A percentile compares a stretch with the other conserved stretches of the same genome.
Evolutionary conservation across 2,797 vertebrate genomes (phyloP).

Genomic region (Pseudochromis fuscus): DNA sequence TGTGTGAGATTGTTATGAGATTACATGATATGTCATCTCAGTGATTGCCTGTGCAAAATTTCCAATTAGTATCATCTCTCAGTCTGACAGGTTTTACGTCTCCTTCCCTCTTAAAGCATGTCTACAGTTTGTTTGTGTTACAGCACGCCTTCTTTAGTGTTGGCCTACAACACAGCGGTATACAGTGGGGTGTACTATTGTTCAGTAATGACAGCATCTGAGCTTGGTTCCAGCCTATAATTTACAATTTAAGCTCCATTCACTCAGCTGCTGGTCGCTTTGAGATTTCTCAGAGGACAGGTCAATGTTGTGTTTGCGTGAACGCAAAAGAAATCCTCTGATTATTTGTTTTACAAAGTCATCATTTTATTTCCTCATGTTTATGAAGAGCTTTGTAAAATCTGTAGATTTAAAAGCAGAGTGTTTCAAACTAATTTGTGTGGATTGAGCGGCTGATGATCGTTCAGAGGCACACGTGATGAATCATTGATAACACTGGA

Average conservation of each 20-base stretch:
- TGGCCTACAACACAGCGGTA: background rate
- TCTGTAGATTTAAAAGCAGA: no score
- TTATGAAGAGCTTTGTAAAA: no score
- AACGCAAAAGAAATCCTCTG: no score
- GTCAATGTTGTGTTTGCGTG: background rate
- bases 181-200: background rate
- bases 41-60: conserved; percentile 38
- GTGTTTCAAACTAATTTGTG: background rate
- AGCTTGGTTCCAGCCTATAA: conserved; percentile 5
- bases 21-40: conserved; percentile 31
- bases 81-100: conserved; percentile 36
- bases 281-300: background rate
- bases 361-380: no score
- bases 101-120: conserved; percentile 26
- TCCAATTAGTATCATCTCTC: conserved; percentile 46
- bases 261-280: background rate
- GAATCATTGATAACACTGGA: conserved; percentile 11
- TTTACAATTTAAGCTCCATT: conserved; percentile 8
- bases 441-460: background rate
- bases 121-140: conserved; percentile 7
- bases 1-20: conserved; percentile 33
- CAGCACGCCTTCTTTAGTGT: conserved; percentile 1
- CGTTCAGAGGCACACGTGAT: background rate
- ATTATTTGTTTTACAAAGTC: no score
- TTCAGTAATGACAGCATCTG: background rate